Evolutionary conservation across 2,888 invertebrate species (phyloP).

Genomic region (Caenorhabditis sulstoni): DNA sequence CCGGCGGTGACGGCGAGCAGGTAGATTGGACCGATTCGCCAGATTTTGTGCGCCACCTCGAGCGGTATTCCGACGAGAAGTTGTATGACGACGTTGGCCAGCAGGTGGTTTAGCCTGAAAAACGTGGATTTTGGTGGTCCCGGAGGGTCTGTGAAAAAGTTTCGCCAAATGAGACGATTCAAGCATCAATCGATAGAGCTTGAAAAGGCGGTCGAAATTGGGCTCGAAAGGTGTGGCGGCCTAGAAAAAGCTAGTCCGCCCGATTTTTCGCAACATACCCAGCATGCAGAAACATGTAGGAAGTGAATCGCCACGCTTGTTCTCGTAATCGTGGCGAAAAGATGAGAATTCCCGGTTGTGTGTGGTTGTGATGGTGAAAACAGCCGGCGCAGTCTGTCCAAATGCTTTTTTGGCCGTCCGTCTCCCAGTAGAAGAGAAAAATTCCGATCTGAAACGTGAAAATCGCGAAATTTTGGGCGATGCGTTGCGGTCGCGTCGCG

Average conservation of each 20-base stretch:
- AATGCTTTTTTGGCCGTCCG: slow-evolving; percentile 51
- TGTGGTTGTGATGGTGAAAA: slow-evolving; percentile 82
- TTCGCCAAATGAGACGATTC: too few species aligned
- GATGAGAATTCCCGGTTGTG: slow-evolving; percentile 84
- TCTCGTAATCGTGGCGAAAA: slow-evolving; percentile 90
- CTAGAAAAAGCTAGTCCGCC: too few species aligned
- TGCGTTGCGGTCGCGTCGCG: too few species aligned
- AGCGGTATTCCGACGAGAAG: slow-evolving; percentile 93
- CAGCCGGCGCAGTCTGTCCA: slow-evolving; percentile 87
- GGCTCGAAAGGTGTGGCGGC: too few species aligned
- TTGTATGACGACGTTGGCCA: slow-evolving; percentile 93
- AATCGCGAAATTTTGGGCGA: not conserved
- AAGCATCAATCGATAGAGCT: too few species aligned
- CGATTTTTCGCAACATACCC: too few species aligned
- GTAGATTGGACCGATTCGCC: slow-evolving; percentile 87
- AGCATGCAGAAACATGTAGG: slow-evolving; percentile 85
- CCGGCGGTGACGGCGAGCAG: slow-evolving; percentile 80
- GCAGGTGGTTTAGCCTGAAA: slow-evolving; percentile 85
- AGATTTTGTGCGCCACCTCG: slow-evolving; percentile 93
- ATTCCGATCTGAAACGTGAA: slow-evolving; percentile 81
- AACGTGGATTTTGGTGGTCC: not conserved
- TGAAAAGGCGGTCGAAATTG: too few species aligned
- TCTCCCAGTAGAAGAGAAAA: slow-evolving; percentile 83
- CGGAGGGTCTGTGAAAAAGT: not conserved
- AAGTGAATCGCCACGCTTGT: slow-evolving; percentile 93